These are phyloP conservation scores for Ptychobarbus kaznakovi DNA, from an alignment of 2,797 vertebrate genomes.

Conservation along the genomic window DNA sequence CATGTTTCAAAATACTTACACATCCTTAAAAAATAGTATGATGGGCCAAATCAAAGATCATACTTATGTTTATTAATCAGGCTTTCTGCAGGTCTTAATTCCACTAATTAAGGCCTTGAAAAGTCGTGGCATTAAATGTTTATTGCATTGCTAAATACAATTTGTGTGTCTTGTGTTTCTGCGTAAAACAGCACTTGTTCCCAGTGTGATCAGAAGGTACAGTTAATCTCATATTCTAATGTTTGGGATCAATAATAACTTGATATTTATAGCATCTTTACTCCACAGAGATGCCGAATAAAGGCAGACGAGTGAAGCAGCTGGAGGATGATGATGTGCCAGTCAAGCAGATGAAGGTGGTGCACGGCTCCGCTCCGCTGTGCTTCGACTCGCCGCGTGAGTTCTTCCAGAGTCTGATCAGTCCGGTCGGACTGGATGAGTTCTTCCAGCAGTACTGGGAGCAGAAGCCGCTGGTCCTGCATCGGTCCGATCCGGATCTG, in stretches of 20 bases:
- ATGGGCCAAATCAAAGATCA: background rate
- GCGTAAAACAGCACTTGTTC: background rate
- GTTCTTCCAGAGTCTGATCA: slow-evolving; percentile 87
- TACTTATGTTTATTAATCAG: background rate
- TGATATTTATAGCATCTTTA: background rate
- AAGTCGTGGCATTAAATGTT: background rate
- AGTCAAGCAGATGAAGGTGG: slow-evolving; percentile 69
- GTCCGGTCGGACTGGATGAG: slow-evolving; percentile 76
- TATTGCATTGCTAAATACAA: background rate
- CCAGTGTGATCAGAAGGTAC: background rate
- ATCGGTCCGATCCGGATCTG: slow-evolving; percentile 74
- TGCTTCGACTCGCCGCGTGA: slow-evolving; percentile 77
- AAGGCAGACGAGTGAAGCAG: slow-evolving; percentile 60
- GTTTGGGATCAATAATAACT: background rate
- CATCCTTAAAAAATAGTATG: background rate
- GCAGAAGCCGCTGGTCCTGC: slow-evolving; percentile 86
- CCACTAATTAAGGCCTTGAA: background rate
- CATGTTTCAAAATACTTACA: no score
- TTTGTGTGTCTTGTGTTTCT: background rate
- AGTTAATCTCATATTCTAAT: background rate
- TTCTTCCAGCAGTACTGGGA: slow-evolving; percentile 92
- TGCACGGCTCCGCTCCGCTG: slow-evolving; percentile 57
- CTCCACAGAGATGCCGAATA: slow-evolving; percentile 80
- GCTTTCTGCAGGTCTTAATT: no score
- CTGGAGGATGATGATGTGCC: slow-evolving; percentile 54